phyloP scores from a whole-genome alignment of 1,140 invertebrate genomes.

The Oscheius sp. region DNA sequence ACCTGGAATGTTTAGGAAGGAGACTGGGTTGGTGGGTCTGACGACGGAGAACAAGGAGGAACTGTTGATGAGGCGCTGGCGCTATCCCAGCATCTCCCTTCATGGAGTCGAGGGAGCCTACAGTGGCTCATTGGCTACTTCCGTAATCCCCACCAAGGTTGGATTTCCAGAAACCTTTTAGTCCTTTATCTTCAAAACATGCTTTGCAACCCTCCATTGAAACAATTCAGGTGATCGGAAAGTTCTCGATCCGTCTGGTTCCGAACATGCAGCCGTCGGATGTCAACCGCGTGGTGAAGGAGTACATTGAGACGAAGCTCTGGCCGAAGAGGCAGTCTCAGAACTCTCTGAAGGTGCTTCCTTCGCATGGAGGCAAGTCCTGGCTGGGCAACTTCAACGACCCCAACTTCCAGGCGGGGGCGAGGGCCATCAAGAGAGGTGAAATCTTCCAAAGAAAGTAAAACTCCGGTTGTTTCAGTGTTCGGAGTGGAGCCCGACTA shows the following conservation, averaged over 20 bases:
- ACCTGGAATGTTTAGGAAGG: no score
- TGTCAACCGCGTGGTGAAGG: not conserved
- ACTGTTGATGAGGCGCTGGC: conserved; percentile 59
- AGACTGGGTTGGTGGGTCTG: conserved; percentile 72
- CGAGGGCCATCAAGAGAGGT: conserved; percentile 76
- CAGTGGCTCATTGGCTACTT: conserved; percentile 84
- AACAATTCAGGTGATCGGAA: no score
- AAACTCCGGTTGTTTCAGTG: conserved; percentile 69
- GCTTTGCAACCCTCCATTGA: no score
- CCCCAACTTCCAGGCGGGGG: conserved; percentile 84
- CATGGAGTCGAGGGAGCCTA: conserved; percentile 82
- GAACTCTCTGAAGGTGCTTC: conserved; percentile 51
- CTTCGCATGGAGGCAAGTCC: conserved; percentile 76
- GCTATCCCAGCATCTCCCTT: conserved; percentile 55
- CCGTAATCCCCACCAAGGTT: conserved; percentile 81
- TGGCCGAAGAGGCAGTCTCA: conserved; percentile 36
- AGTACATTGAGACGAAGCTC: conserved; percentile 4
- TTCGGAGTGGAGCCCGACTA: conserved; percentile 89
- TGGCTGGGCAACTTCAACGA: conserved; percentile 90
- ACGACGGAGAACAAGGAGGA: conserved; percentile 73
- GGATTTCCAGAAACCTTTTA: no score
- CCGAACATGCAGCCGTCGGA: conserved; percentile 79
- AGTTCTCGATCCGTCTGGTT: conserved; percentile 91
- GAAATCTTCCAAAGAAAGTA: not conserved
- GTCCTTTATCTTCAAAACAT: no score